Evolutionary conservation across 1,140 invertebrate genomes (phyloP).

Genomic region (Lycorma delicatula): DNA sequence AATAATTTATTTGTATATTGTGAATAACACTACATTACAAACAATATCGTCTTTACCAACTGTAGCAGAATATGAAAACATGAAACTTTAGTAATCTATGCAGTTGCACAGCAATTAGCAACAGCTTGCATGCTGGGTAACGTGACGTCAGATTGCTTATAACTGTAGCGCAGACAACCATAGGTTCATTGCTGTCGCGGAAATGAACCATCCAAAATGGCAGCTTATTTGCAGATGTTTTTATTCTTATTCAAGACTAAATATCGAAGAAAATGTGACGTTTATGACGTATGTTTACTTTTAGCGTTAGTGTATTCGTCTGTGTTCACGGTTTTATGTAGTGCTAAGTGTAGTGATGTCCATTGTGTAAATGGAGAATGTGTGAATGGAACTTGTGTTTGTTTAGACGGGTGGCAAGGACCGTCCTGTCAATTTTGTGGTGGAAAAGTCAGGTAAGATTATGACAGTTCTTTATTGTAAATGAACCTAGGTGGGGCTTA

Average conservation of each 20-base stretch:
- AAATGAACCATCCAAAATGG: slow-evolving; percentile 47
- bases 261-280: slow-evolving; percentile 60
- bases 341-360: slow-evolving; percentile 33
- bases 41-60: too few relatives aligned
- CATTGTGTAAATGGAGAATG: slow-evolving; percentile 61
- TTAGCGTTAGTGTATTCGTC: slow-evolving; percentile 40
- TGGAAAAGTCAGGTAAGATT: slow-evolving; percentile 77
- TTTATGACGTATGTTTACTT: slow-evolving; percentile 20
- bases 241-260: slow-evolving; percentile 76
- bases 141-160: too few relatives aligned
- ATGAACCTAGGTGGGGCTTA: too few relatives aligned
- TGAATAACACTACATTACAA: too few relatives aligned
- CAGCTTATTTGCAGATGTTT: slow-evolving; percentile 71
- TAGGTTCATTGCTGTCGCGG: slow-evolving; percentile 21
- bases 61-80: too few relatives aligned
- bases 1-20: too few relatives aligned
- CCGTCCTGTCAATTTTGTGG: slow-evolving; percentile 79
- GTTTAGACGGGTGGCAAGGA: slow-evolving; percentile 84
- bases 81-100: too few relatives aligned
- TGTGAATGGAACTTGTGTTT: slow-evolving; percentile 76
- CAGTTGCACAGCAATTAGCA: too few relatives aligned
- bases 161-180: too few relatives aligned
- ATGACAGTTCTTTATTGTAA: background rate
- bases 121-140: too few relatives aligned
- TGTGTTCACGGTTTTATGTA: slow-evolving; percentile 43